These are phyloP conservation scores for Tachysurus fulvidraco DNA, from an alignment of 2,113 vertebrate species.

Conservation along the genomic window DNA sequence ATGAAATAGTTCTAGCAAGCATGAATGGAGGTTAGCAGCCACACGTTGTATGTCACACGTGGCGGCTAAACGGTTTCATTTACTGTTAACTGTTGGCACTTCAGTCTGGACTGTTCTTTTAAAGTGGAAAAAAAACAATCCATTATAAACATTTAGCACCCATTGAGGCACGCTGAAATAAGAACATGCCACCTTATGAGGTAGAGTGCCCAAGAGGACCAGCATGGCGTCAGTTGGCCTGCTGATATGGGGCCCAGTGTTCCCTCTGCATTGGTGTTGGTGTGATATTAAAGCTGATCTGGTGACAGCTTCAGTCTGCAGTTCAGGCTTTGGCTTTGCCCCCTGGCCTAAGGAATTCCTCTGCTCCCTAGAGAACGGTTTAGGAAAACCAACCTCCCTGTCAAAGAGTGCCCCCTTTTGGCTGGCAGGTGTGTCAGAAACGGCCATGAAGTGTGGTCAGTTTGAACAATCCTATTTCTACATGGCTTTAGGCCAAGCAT, in stretches of 20 bases:
- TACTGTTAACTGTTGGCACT: neutral
- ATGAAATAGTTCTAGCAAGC: neutral
- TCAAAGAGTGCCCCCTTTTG: constrained; percentile 59
- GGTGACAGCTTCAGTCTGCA: constrained; percentile 59
- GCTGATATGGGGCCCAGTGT: constrained; percentile 33
- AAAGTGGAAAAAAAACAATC: neutral
- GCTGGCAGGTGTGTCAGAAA: constrained; percentile 35
- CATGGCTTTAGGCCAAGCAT: neutral
- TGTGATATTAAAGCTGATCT: constrained; percentile 50
- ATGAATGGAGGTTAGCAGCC: neutral
- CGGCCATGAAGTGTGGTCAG: neutral
- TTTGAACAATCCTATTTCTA: constrained; percentile 2
- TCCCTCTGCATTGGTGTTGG: constrained; percentile 36
- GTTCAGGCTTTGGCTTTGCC: constrained; percentile 48
- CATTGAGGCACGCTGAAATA: neutral
- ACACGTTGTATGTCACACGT: neutral
- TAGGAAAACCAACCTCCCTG: constrained; percentile 42
- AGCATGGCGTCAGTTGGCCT: constrained; percentile 48
- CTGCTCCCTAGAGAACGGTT: constrained; percentile 34
- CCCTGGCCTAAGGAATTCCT: constrained; percentile 53
- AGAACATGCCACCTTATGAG: constrained; percentile 42
- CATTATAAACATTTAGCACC: neutral
- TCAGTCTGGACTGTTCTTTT: neutral
- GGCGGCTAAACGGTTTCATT: constrained; percentile 1
- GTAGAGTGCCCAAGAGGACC: constrained; percentile 52